phyloP scores from a whole-genome alignment of 2,113 vertebrate species.

The Stictonetta naevosa region DNA sequence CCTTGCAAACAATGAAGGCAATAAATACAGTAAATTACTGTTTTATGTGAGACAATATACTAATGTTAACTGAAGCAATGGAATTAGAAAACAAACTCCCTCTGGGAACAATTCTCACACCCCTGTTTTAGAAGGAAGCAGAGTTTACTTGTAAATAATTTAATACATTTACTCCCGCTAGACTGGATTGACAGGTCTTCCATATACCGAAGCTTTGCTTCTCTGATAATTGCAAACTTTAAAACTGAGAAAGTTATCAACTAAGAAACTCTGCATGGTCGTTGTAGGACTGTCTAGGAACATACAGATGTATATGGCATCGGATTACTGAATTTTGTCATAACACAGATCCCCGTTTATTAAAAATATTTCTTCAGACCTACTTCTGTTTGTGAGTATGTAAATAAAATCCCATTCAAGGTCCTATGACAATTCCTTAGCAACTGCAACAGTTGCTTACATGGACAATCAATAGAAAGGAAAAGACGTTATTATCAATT shows the following conservation, averaged over 20 bases:
- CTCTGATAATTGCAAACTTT: constrained; percentile 51
- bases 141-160: constrained; percentile 67
- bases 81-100: constrained; percentile 73
- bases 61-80: constrained; percentile 69
- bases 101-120: constrained; percentile 74
- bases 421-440: neutral
- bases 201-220: constrained; percentile 29
- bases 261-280: neutral
- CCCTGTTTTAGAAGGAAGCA: constrained; percentile 66
- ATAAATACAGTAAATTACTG: constrained; percentile 74
- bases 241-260: constrained; percentile 28
- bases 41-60: constrained; percentile 72
- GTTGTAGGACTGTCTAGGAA: constrained; percentile 3
- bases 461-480: neutral
- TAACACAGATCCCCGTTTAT: neutral
- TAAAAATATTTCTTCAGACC: neutral
- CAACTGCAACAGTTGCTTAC: neutral
- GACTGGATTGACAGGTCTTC: constrained; percentile 70
- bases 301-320: neutral
- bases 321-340: neutral
- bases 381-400: neutral
- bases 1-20: constrained; percentile 63
- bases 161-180: constrained; percentile 61
- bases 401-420: neutral
- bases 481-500: neutral